Conservation (phyloP, 2,113 vertebrate species). For the Capra hircus region DNA sequence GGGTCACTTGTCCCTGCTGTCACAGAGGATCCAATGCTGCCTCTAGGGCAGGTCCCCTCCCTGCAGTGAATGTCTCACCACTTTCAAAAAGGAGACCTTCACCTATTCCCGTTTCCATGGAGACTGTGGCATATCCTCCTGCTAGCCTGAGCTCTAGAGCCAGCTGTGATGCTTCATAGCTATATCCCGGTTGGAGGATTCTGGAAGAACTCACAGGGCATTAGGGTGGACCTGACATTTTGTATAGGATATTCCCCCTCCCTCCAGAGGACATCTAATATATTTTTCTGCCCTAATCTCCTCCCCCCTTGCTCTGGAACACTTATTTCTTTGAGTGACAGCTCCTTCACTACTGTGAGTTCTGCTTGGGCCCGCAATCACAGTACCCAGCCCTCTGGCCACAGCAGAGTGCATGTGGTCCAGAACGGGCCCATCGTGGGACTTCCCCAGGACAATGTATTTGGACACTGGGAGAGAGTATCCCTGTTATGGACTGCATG, state of each 20-base stretch:
- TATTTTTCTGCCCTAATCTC: neutral
- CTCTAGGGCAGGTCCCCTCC: neutral
- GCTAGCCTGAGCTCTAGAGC: neutral
- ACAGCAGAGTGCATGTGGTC: neutral
- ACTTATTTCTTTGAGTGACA: neutral
- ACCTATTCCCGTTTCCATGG: neutral
- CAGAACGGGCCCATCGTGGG: too few species aligned
- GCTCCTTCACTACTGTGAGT: neutral
- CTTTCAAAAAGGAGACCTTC: neutral
- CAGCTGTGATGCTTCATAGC: neutral
- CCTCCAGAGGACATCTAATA: neutral
- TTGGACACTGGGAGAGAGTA: neutral
- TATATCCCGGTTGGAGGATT: neutral
- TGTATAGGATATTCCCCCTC: neutral
- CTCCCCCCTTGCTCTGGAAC: neutral
- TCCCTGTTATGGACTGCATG: neutral
- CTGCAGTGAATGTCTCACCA: neutral
- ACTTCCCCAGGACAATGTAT: neutral
- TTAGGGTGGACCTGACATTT: neutral
- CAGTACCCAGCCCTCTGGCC: neutral
- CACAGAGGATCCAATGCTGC: neutral
- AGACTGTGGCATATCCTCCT: neutral
- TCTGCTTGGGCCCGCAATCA: neutral
- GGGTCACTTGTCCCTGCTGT: neutral
- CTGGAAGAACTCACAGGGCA: neutral